Evolutionary conservation across 2,113 vertebrate species (phyloP).

Genomic region (Trachemys scripta): DNA sequence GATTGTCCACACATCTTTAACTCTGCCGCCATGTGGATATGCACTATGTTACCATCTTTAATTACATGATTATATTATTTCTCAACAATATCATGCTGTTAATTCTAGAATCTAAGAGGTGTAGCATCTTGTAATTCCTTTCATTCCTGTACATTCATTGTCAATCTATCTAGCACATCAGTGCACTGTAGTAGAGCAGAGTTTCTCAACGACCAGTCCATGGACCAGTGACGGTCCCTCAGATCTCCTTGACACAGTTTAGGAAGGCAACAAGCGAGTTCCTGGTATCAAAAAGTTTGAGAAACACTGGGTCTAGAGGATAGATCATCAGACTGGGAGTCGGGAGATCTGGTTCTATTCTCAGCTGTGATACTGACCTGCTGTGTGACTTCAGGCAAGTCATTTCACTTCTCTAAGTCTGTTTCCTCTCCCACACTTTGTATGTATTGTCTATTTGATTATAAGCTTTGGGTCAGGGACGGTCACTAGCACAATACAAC

Average conservation of each 20-base stretch:
- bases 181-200: neutral
- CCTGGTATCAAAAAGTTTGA: neutral
- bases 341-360: neutral
- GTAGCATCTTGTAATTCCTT: neutral
- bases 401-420: neutral
- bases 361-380: no score
- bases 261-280: neutral
- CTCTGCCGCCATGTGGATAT: neutral
- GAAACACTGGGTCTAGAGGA: neutral
- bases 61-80: neutral
- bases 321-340: neutral
- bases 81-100: neutral
- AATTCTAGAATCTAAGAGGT: neutral
- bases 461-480: neutral
- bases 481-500: rapidly evolving
- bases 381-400: neutral
- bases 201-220: neutral
- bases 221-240: neutral
- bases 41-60: neutral
- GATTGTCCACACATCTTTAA: neutral
- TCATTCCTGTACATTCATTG: neutral
- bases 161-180: rapidly evolving
- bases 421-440: neutral
- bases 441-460: neutral
- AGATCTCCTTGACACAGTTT: neutral